Evolutionary conservation across 2,113 vertebrate genomes (phyloP).

Genomic region (Rhodinocichla rosea): DNA sequence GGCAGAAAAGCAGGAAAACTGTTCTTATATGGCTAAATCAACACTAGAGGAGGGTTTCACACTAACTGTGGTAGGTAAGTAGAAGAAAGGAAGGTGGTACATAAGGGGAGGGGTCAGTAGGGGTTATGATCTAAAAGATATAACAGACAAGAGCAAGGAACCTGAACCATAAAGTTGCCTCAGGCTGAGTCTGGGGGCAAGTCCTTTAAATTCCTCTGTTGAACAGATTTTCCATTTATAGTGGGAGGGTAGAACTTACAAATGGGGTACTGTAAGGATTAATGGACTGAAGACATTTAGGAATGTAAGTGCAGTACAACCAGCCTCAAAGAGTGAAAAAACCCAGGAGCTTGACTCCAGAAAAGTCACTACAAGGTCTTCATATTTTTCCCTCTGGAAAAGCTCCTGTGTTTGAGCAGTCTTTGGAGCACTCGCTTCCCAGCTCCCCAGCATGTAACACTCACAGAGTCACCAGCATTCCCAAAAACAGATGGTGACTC

Average conservation of each 20-base stretch:
- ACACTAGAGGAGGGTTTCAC: neutral
- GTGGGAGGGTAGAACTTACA: neutral
- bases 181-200: neutral
- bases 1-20: constrained; percentile 23
- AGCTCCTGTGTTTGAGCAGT: neutral
- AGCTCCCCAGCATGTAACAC: neutral
- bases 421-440: neutral
- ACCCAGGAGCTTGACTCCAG: neutral
- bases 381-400: neutral
- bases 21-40: constrained; percentile 9
- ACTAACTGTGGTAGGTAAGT: neutral
- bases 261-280: neutral
- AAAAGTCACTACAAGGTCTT: neutral
- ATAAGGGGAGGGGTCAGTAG: neutral
- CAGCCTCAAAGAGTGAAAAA: neutral
- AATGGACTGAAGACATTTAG: neutral
- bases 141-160: neutral
- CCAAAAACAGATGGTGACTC: neutral
- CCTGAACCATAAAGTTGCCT: neutral
- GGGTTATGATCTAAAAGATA: neutral
- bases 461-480: neutral
- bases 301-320: neutral
- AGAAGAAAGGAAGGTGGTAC: neutral
- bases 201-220: neutral
- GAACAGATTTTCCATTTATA: neutral